Conservation (phyloP, 2,888 invertebrate genomes). For the Graphium colonna region DNA sequence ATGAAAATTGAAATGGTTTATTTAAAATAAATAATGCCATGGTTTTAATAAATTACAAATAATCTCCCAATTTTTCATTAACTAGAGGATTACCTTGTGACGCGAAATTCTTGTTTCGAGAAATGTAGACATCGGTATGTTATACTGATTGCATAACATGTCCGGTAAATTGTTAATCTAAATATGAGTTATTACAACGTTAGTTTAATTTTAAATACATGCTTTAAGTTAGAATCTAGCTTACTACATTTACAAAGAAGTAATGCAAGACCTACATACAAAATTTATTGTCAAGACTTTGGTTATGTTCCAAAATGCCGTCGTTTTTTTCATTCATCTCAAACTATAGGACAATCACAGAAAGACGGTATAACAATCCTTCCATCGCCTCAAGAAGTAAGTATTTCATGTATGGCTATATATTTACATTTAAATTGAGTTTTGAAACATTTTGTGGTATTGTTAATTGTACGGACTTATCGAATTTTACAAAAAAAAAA, state of each 20-base stretch:
- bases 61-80: background rate
- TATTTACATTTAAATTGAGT: no score
- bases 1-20: background rate
- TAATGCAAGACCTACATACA: slow-evolving; percentile 35
- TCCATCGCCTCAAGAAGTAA: slow-evolving; percentile 68
- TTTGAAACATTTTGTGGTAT: no score
- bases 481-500: no score
- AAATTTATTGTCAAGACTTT: slow-evolving; percentile 32
- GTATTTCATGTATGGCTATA: no score
- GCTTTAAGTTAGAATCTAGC: slow-evolving; percentile 49
- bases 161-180: slow-evolving; percentile 35
- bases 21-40: background rate
- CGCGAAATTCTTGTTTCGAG: background rate
- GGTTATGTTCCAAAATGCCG: slow-evolving; percentile 31
- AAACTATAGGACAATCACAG: slow-evolving; percentile 36
- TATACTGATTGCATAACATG: slow-evolving; percentile 61
- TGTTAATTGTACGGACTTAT: no score
- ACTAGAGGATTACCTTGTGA: background rate
- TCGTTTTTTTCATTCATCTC: slow-evolving; percentile 43
- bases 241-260: slow-evolving; percentile 42
- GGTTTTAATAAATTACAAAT: background rate
- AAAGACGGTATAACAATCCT: slow-evolving; percentile 55
- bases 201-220: slow-evolving; percentile 46
- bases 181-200: slow-evolving; percentile 62
- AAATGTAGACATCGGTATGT: background rate